Evolutionary conservation across 2,888 invertebrate genomes (phyloP).

Genomic region (Rapana venosa): DNA sequence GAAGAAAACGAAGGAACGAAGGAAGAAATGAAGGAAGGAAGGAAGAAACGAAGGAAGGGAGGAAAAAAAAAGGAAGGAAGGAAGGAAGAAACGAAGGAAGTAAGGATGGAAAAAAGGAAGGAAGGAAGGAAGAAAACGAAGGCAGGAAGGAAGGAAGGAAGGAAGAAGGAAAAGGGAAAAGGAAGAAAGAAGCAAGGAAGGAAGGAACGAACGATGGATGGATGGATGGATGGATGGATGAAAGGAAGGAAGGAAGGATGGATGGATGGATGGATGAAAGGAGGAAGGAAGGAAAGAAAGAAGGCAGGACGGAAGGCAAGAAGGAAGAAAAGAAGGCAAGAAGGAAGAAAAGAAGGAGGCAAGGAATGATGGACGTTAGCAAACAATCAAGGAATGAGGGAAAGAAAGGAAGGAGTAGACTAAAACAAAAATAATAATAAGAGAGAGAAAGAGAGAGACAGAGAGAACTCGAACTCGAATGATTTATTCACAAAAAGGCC

Average conservation of each 20-base stretch:
- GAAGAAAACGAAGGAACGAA: no score
- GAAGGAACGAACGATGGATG: background rate
- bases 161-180: background rate
- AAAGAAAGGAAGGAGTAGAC: background rate
- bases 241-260: background rate
- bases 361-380: background rate
- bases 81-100: background rate
- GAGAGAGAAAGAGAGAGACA: background rate
- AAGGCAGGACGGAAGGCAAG: no score
- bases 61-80: background rate
- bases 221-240: background rate
- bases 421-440: background rate
- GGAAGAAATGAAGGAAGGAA: background rate
- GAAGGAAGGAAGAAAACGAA: background rate
- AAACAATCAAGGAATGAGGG: background rate
- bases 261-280: background rate
- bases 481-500: no score
- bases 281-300: background rate
- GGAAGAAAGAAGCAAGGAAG: background rate
- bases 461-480: no score
- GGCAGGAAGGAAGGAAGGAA: background rate
- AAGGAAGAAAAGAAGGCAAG: background rate
- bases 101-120: background rate
- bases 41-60: background rate
- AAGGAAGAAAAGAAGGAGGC: background rate